A percentile compares a stretch with the other conserved stretches of the same genome.
These are phyloP conservation scores for Heteromurus nitidus DNA, from an alignment of 2,888 invertebrate genomes.

Conservation along the genomic window DNA sequence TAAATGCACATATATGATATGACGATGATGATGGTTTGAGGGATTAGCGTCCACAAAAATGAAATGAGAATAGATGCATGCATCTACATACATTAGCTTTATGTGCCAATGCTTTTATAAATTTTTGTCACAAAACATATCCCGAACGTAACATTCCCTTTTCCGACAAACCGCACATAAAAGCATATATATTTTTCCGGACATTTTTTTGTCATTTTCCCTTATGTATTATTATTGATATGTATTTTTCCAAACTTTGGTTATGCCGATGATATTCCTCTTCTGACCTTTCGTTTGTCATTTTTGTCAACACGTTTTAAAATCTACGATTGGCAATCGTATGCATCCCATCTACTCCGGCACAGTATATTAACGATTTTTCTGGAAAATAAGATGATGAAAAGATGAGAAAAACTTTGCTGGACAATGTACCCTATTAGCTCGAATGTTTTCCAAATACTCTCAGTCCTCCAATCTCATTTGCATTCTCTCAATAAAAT, in stretches of 20 bases:
- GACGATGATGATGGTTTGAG: constrained; percentile 55
- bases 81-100: constrained; percentile 4
- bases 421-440: constrained; percentile 31
- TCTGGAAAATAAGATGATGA: constrained; percentile 41
- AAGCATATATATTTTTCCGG: background rate
- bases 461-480: constrained; percentile 52
- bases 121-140: constrained; percentile 23
- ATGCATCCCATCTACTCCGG: background rate
- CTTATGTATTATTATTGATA: no score
- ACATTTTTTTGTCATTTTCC: background rate
- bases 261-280: no score
- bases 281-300: constrained; percentile 39
- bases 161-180: no score
- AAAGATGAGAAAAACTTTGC: constrained; percentile 6
- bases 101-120: no score
- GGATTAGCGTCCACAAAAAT: constrained; percentile 63
- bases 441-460: constrained; percentile 50
- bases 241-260: no score
- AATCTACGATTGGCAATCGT: background rate
- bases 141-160: no score
- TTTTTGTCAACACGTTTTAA: constrained; percentile 38
- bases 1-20: background rate
- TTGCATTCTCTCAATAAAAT: constrained; percentile 39
- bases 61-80: constrained; percentile 48
- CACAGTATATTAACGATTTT: constrained; percentile 33